Percentiles rank a stretch among this genome's conserved stretches.
Evolutionary conservation across 2,888 invertebrate species (phyloP).

Genomic region (Drosophila nigricruria): DNA sequence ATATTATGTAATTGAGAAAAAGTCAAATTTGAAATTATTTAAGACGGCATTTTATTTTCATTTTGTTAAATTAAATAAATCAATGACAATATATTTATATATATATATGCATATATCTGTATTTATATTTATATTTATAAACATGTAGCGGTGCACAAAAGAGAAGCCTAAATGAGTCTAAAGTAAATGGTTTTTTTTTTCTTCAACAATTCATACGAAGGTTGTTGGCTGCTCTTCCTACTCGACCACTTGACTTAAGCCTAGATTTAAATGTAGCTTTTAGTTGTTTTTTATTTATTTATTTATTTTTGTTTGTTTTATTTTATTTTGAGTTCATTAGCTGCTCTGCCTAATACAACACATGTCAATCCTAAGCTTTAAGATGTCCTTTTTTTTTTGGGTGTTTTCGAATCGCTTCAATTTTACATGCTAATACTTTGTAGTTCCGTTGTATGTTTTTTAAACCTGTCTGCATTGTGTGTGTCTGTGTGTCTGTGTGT

Average conservation of each 20-base stretch:
- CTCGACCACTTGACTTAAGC: constrained; percentile 33
- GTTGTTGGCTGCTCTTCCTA: constrained; percentile 12
- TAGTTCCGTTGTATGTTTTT: constrained; percentile 73
- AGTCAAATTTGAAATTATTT: constrained; percentile 27
- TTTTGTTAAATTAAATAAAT: constrained; percentile 51
- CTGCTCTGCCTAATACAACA: constrained; percentile 35
- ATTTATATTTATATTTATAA: constrained; percentile 50
- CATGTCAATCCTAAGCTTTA: constrained; percentile 28
- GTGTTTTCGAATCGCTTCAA: constrained; percentile 32
- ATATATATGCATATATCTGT: constrained; percentile 10
- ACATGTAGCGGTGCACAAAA: constrained; percentile 70
- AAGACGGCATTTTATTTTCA: constrained; percentile 78
- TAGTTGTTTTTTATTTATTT: not conserved
- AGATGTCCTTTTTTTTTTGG: not conserved
- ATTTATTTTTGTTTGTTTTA: not conserved
- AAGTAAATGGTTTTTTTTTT: constrained; percentile 16
- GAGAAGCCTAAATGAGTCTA: constrained; percentile 55
- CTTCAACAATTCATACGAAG: constrained; percentile 26
- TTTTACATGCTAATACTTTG: constrained; percentile 80
- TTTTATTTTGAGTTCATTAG: constrained; percentile 25
- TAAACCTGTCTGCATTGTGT: constrained; percentile 24
- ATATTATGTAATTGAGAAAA: not conserved
- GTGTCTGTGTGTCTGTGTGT: not conserved
- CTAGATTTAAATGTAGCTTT: constrained; percentile 35
- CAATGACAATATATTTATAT: constrained; percentile 49